These are phyloP conservation scores for Scolopax mira DNA, from an alignment of 2,113 vertebrate species.

Conservation along the genomic window DNA sequence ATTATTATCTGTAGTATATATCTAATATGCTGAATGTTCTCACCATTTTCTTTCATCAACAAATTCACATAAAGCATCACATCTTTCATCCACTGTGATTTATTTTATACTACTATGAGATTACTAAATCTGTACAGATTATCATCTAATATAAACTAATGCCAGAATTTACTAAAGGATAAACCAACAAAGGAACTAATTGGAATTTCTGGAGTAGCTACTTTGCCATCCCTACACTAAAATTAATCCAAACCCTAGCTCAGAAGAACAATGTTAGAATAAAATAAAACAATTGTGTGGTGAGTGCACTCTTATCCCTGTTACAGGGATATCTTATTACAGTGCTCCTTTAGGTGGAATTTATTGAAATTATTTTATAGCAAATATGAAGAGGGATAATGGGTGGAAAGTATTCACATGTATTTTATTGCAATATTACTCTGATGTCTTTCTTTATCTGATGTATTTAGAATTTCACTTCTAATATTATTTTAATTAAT, in stretches of 20 bases:
- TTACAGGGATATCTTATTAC: background rate
- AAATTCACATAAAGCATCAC: background rate
- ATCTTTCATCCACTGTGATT: background rate
- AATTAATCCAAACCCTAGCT: background rate
- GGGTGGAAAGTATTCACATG: background rate
- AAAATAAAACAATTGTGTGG: background rate
- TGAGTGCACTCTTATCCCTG: background rate
- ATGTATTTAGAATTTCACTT: background rate
- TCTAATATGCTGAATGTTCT: background rate
- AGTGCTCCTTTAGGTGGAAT: background rate
- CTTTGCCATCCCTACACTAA: background rate
- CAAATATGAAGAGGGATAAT: background rate
- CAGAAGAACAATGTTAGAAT: background rate
- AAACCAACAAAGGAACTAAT: background rate
- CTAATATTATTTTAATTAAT: background rate
- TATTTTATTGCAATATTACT: background rate
- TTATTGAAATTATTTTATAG: constrained; percentile 13
- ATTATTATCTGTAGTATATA: background rate
- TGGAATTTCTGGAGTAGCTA: background rate
- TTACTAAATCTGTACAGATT: background rate
- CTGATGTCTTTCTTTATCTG: background rate
- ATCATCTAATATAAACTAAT: background rate
- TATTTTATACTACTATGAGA: background rate
- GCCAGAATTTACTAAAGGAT: background rate
- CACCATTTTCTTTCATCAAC: background rate